A percentile compares a stretch with the other conserved stretches of the same genome.
phyloP scores from a whole-genome alignment of 2,113 vertebrate genomes.

The Procavia capensis region DNA sequence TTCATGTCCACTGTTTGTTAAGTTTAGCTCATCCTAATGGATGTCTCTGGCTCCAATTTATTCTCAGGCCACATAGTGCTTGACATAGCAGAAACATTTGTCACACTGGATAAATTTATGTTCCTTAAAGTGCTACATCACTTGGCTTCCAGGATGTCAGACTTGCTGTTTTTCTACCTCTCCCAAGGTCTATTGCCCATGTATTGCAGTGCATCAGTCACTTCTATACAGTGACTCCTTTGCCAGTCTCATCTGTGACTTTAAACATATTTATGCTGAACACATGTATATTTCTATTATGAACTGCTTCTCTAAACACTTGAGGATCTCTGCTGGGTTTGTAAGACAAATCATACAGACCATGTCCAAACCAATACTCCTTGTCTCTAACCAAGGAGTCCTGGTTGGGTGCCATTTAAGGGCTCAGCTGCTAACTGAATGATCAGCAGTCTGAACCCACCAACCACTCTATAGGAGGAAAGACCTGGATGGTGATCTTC shows the following conservation, averaged over 20 bases:
- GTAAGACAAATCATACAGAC: neutral
- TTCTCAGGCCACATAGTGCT: neutral
- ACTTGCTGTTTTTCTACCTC: neutral
- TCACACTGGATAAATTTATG: neutral
- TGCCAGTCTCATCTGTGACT: neutral
- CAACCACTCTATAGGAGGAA: no score
- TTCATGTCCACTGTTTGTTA: neutral
- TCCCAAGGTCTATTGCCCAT: neutral
- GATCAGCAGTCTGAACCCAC: no score
- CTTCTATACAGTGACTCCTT: neutral
- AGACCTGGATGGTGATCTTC: no score
- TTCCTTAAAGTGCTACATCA: neutral
- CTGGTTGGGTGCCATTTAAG: no score
- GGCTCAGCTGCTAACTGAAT: no score
- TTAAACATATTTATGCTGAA: neutral
- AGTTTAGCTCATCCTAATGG: neutral
- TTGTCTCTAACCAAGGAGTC: neutral
- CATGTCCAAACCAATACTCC: neutral
- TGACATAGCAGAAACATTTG: neutral
- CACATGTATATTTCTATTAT: neutral
- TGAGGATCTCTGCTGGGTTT: neutral
- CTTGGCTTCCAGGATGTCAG: neutral
- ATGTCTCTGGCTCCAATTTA: neutral
- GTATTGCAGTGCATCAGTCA: neutral
- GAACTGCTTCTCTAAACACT: neutral